Conservation (phyloP, 2,888 invertebrate species). For the Lapara coniferarum region DNA sequence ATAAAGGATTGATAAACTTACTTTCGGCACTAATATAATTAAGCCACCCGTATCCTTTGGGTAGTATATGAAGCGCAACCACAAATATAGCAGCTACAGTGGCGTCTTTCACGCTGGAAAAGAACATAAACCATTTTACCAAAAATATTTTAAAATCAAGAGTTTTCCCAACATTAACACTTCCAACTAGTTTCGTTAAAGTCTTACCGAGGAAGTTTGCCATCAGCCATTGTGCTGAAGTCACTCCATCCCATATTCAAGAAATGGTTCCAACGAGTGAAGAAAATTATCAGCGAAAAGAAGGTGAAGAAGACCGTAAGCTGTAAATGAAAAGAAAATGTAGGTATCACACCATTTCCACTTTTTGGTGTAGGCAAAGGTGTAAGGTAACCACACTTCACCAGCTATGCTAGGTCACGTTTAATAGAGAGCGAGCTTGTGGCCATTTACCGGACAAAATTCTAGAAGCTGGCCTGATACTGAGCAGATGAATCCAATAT, state of each 20-base stretch:
- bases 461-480: no score
- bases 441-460: no score
- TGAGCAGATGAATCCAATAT: no score
- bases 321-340: constrained; percentile 44
- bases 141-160: no score
- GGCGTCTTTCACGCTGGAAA: constrained; percentile 61
- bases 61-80: constrained; percentile 51
- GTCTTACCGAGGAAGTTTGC: constrained; percentile 46
- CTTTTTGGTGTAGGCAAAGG: no score
- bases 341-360: not conserved
- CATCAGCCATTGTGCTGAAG: constrained; percentile 31
- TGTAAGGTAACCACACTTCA: not conserved
- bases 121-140: not conserved
- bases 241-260: constrained; percentile 50
- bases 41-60: constrained; percentile 47
- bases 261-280: constrained; percentile 53
- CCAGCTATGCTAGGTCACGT: no score
- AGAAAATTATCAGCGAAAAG: constrained; percentile 38
- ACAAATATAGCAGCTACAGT: constrained; percentile 57
- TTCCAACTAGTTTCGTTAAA: not conserved
- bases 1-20: constrained; percentile 43
- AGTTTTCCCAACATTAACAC: not conserved
- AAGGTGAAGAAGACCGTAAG: constrained; percentile 44
- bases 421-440: no score
- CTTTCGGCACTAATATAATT: constrained; percentile 50